These are phyloP conservation scores for Gortyna flavago DNA, from an alignment of 2,888 invertebrate species.

Conservation along the genomic window DNA sequence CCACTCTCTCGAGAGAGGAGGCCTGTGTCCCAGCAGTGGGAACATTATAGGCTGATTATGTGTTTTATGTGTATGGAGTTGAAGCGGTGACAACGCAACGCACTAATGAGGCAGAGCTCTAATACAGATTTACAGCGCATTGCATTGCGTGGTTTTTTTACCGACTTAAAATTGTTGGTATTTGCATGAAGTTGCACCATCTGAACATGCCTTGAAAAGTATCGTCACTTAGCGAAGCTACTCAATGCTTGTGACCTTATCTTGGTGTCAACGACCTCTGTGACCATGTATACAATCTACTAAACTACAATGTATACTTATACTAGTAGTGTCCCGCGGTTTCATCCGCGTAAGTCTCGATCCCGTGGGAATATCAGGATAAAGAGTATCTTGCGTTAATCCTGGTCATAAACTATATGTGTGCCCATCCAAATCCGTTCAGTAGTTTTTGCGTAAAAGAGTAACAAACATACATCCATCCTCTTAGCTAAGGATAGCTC, in stretches of 20 bases:
- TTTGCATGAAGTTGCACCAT: neutral
- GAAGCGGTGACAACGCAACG: too few relatives aligned
- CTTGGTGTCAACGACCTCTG: slow-evolving; percentile 9
- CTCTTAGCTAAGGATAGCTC: too few relatives aligned
- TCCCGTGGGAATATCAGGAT: neutral
- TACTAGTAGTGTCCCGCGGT: neutral
- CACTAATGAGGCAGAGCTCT: too few relatives aligned
- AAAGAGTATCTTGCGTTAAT: too few relatives aligned
- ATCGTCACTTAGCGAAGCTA: slow-evolving; percentile 3
- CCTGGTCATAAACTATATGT: too few relatives aligned
- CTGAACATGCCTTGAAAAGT: neutral
- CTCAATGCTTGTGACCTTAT: slow-evolving; percentile 17
- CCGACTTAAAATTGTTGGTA: neutral
- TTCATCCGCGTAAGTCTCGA: neutral
- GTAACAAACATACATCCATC: too few relatives aligned
- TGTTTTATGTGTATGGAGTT: too few relatives aligned
- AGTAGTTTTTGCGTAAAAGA: too few relatives aligned
- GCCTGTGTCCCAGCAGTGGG: neutral
- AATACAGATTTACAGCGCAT: too few relatives aligned
- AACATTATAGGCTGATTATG: neutral
- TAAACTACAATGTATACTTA: neutral
- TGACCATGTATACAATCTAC: neutral
- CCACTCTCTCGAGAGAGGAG: neutral
- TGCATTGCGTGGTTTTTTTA: neutral
- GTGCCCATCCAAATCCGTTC: too few relatives aligned